Base-by-base conservation (phyloP, 2,888 invertebrate species). In the Sarcophaga subvicina region DNA sequence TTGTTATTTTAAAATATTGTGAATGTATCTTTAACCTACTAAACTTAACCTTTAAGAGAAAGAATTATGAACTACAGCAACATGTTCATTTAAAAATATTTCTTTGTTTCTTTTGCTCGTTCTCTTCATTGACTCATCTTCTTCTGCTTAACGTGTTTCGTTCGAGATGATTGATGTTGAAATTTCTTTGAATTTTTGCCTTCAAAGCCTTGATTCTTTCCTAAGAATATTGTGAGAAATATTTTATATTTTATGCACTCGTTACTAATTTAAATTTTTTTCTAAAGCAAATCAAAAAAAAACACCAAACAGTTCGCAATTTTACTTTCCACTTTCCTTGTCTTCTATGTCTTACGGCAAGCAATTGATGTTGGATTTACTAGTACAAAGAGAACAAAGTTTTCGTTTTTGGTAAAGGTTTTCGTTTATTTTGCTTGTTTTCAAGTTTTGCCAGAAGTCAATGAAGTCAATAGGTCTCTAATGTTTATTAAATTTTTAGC, bases 21-120 rank as follows among this genome's bases (percentile, higher is more conserved):
- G 69, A 76, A 63, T 70, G 69, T 75, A 78, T 80, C 80, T 80
- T 76, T 86, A 86, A 86, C 86, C 86, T 75, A 86, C 80, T 86
- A 86, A 86, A 86, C 86, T 86, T 80, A 83, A 86, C 83, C 86
- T 86, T 78, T 54, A 14, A 77, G 37, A 80, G 14, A 82, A 82
- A 79, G 22, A 69, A 73, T 8, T 77, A 82, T 54, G 20, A 4
- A 62, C 37, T 54, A 54, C 54, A 54, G 17, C 54, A 14, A 17
- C 78, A 81, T 45, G 63, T 49, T 70, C 17, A 59, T 20, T 49
- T 14, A 27, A 20, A 47, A 67, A 3, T 25, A 67, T 62, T 37
- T 20, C 62, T 60, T 2, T 72, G 14, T 62, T 45, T 3, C 6
- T 66, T 37, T 47, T 49, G 4, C 10, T 20, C 4, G 2, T 20